Conservation (phyloP, 1,140 invertebrate species). For the Drosophila santomea region DNA sequence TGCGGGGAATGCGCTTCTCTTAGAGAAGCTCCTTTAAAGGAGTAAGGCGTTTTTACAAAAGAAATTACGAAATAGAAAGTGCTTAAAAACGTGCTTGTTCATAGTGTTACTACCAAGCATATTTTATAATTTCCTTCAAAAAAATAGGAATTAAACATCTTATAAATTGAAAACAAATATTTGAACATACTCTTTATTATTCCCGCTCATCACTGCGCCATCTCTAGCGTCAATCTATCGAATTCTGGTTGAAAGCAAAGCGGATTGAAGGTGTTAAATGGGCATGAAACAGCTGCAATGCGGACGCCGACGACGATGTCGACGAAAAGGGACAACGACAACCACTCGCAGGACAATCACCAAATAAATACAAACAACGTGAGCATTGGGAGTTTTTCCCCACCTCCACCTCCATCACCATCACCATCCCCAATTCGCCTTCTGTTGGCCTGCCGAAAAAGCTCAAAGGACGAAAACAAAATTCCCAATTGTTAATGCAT, state of each 20-base stretch:
- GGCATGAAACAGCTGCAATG: constrained; percentile 81
- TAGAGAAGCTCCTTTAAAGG: neutral
- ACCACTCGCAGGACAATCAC: constrained; percentile 68
- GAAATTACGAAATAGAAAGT: too few relatives aligned
- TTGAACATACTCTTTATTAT: neutral
- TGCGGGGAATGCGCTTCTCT: constrained; percentile 21
- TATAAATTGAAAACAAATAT: neutral
- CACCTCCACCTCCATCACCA: neutral
- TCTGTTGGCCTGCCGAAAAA: constrained; percentile 45
- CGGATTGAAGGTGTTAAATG: constrained; percentile 82
- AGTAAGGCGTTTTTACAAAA: too few relatives aligned
- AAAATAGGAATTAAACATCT: neutral
- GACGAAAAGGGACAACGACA: constrained; percentile 52
- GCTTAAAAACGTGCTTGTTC: too few relatives aligned
- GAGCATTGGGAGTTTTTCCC: constrained; percentile 21
- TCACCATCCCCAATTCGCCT: neutral
- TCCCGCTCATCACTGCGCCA: constrained; percentile 1
- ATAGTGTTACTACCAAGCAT: too few relatives aligned
- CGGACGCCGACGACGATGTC: constrained; percentile 29
- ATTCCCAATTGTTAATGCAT: constrained; percentile 70
- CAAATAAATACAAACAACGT: constrained; percentile 70
- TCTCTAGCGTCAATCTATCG: constrained; percentile 34
- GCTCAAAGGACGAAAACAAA: constrained; percentile 72
- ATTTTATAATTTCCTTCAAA: too few relatives aligned
- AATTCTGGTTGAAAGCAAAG: constrained; percentile 44